phyloP scores from a whole-genome alignment of 2,113 vertebrate species.

The Dicaeum eximium region DNA sequence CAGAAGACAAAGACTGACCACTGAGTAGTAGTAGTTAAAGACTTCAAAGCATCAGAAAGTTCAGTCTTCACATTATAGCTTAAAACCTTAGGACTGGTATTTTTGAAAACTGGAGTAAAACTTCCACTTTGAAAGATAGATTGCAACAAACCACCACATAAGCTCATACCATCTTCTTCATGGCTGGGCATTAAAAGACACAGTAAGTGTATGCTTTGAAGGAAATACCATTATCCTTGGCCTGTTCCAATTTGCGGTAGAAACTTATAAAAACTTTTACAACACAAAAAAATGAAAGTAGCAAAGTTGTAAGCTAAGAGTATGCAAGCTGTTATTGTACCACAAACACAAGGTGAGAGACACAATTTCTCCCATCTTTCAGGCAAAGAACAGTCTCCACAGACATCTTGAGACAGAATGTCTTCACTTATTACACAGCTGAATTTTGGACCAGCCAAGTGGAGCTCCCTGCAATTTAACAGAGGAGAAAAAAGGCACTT shows the following conservation, averaged over 20 bases:
- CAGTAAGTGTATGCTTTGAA: neutral
- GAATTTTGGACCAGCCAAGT: neutral
- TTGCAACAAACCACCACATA: neutral
- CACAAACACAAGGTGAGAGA: neutral
- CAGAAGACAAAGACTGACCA: neutral
- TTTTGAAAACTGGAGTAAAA: neutral
- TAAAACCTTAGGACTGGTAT: neutral
- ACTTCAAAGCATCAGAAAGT: neutral
- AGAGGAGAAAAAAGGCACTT: neutral
- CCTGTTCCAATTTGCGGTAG: neutral
- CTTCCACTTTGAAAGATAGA: neutral
- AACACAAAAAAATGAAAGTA: neutral
- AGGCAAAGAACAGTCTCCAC: neutral
- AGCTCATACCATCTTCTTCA: neutral
- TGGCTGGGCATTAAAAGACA: neutral
- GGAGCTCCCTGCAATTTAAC: neutral
- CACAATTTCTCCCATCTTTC: neutral
- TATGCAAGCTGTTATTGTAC: neutral
- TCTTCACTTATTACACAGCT: neutral
- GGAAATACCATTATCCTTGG: neutral
- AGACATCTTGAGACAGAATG: neutral
- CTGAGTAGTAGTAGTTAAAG: neutral
- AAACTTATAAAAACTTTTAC: neutral
- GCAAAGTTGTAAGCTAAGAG: neutral
- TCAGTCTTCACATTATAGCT: neutral